A percentile compares a stretch with the other conserved stretches of the same genome.
Conservation (phyloP, 2,888 invertebrate species). For the Sarcophaga carnaria region DNA sequence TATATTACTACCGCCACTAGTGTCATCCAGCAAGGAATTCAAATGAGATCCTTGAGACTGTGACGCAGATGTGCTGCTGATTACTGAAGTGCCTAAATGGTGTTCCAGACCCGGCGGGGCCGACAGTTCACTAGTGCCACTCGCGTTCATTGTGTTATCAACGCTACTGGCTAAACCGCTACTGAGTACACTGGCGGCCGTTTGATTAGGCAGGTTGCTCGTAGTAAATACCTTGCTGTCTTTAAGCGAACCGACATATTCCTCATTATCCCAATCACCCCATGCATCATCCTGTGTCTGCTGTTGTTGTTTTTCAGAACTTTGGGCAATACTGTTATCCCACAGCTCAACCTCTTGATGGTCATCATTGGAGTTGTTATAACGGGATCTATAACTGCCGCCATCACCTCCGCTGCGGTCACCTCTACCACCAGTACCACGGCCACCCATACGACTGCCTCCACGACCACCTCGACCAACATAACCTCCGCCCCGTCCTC, state of each 20-base stretch:
- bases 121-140: constrained; percentile 73
- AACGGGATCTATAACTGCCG: constrained; percentile 75
- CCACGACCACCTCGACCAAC: constrained; percentile 82
- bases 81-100: constrained; percentile 76
- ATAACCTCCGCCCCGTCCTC: constrained; percentile 82
- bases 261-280: constrained; percentile 94
- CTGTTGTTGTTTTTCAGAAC: constrained; percentile 80
- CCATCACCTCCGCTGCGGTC: constrained; percentile 82
- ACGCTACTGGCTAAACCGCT: constrained; percentile 71
- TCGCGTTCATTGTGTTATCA: constrained; percentile 54
- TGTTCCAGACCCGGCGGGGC: constrained; percentile 82
- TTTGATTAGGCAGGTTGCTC: constrained; percentile 82
- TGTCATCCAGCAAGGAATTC: constrained; percentile 76
- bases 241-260: constrained; percentile 96
- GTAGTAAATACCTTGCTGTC: constrained; percentile 96
- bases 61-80: constrained; percentile 67
- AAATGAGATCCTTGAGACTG: constrained; percentile 77
- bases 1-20: constrained; percentile 73
- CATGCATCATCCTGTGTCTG: constrained; percentile 82
- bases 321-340: constrained; percentile 83
- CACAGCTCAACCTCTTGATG: constrained; percentile 83
- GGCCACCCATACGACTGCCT: constrained; percentile 82
- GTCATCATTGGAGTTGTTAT: constrained; percentile 79
- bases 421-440: constrained; percentile 83
- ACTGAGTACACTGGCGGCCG: constrained; percentile 77